These are phyloP conservation scores for Cichlasoma orientale DNA, from an alignment of 2,797 vertebrate genomes.

Conservation along the genomic window DNA sequence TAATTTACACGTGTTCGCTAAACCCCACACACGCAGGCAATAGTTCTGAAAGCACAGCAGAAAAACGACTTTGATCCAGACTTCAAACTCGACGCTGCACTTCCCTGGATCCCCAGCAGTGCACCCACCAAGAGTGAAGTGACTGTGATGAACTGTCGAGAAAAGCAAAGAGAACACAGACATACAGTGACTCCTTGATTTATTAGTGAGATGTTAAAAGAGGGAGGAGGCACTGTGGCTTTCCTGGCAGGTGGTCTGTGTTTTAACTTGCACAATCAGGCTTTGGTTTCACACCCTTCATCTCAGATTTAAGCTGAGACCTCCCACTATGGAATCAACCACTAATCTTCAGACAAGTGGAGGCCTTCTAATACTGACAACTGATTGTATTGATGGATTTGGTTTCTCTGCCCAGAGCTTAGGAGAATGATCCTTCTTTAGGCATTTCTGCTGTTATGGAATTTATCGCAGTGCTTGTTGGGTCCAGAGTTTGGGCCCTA, in stretches of 20 bases:
- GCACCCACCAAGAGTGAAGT: neutral
- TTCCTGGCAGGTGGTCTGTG: slow-evolving; percentile 67
- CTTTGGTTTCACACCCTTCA: slow-evolving; percentile 75
- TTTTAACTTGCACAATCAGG: slow-evolving; percentile 68
- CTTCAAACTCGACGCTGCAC: neutral
- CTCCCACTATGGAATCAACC: slow-evolving; percentile 66
- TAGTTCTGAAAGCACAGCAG: neutral
- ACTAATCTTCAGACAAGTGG: slow-evolving; percentile 63
- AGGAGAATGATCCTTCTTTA: slow-evolving; percentile 9
- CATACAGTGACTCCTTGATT: neutral
- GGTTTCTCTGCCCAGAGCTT: slow-evolving; percentile 56
- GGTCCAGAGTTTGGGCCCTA: neutral
- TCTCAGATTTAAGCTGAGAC: slow-evolving; percentile 69
- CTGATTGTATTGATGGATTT: slow-evolving; percentile 54
- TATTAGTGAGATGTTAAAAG: slow-evolving; percentile 1
- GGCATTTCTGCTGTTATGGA: neutral
- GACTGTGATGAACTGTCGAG: neutral
- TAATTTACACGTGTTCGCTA: neutral
- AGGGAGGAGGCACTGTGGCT: slow-evolving; percentile 25
- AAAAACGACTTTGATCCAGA: neutral
- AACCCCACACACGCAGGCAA: neutral
- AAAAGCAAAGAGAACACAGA: neutral
- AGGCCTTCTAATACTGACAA: slow-evolving; percentile 46
- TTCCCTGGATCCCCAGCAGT: neutral
- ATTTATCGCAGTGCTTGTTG: slow-evolving; percentile 4